phyloP scores from a whole-genome alignment of 30 jellyfish, hydroid and myxozoan genomes.

The Clytia hemisphaerica region DNA sequence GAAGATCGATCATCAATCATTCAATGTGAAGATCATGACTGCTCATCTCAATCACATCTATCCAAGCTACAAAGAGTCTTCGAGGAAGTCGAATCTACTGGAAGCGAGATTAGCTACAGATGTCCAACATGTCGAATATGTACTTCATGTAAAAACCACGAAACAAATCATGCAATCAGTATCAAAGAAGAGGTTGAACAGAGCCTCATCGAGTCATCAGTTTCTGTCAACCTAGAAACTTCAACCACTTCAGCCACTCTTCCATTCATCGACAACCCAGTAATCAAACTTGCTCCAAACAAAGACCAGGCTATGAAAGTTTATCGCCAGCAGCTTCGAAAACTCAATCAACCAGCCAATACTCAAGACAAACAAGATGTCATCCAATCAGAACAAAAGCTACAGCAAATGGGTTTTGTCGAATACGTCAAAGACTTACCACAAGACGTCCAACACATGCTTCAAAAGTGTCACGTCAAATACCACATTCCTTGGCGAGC shows the following conservation, averaged over 20 bases:
- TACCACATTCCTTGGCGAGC: too few species aligned
- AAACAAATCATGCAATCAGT: background rate
- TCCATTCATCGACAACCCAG: background rate
- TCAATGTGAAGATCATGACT: background rate
- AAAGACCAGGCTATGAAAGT: slow-evolving; percentile 10
- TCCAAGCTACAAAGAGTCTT: too few species aligned
- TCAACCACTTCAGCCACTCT: background rate
- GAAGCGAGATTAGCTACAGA: background rate
- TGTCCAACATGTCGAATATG: too few species aligned
- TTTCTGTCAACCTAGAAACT: background rate
- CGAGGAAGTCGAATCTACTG: background rate
- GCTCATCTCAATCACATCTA: background rate
- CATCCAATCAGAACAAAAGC: too few species aligned
- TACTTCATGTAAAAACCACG: too few species aligned
- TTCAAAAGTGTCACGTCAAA: too few species aligned
- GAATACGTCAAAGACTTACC: too few species aligned
- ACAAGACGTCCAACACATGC: too few species aligned
- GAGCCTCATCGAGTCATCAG: background rate
- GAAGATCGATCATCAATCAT: too few species aligned
- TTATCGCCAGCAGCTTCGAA: background rate
- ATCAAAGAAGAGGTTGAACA: slow-evolving; percentile 12
- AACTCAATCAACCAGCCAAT: background rate
- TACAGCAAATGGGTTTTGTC: background rate
- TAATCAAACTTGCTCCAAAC: background rate
- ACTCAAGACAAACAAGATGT: too few species aligned